These are phyloP conservation scores for Melanotus villosus DNA, from an alignment of 2,888 invertebrate species.

Conservation along the genomic window DNA sequence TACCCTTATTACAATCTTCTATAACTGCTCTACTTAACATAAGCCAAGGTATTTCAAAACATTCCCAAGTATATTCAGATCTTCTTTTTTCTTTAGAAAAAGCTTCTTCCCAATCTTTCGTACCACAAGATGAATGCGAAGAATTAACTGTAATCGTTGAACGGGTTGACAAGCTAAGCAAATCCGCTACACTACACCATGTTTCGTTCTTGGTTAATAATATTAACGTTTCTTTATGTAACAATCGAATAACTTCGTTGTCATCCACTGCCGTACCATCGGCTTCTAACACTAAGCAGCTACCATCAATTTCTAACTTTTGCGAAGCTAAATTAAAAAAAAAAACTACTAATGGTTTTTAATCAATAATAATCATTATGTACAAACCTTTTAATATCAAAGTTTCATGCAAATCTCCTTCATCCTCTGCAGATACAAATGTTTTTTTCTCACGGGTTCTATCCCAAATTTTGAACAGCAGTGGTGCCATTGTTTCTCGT, in stretches of 20 bases:
- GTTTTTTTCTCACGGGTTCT: slow-evolving; percentile 6
- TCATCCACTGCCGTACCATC: too few species aligned
- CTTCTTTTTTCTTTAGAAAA: neutral
- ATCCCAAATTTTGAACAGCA: slow-evolving; percentile 20
- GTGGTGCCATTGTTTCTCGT: too few species aligned
- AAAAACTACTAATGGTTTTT: neutral
- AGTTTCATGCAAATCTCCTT: slow-evolving; percentile 1
- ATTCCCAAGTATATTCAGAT: neutral
- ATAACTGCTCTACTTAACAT: too few species aligned
- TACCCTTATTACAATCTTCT: too few species aligned
- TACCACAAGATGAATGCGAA: too few species aligned
- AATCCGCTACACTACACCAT: neutral
- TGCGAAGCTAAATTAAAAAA: too few species aligned
- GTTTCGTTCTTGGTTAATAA: slow-evolving; percentile 1
- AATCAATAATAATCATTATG: neutral
- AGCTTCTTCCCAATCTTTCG: too few species aligned
- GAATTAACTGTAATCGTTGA: too few species aligned
- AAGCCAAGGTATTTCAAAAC: too few species aligned
- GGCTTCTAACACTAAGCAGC: too few species aligned
- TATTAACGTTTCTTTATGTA: slow-evolving; percentile 25
- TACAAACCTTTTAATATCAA: slow-evolving; percentile 26
- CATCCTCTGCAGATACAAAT: neutral
- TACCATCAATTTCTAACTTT: too few species aligned
- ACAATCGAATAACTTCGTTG: too few species aligned
- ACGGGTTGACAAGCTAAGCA: neutral